Conservation (phyloP, 2,797 vertebrate species). For the Vespertilio murinus region DNA sequence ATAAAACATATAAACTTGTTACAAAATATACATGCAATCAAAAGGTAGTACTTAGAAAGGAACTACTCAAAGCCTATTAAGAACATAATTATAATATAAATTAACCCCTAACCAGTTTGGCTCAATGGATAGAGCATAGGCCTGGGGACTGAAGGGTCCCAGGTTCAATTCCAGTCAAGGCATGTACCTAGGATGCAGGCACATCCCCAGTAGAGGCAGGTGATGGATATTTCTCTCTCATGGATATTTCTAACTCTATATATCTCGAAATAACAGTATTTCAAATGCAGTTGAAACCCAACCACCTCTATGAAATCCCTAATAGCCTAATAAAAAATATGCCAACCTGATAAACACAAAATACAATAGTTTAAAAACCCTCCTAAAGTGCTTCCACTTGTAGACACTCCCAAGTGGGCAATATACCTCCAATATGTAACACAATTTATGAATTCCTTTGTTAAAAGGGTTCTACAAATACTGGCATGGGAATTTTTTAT, state of each 20-base stretch:
- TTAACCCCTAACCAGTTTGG: no score
- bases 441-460: background rate
- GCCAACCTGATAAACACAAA: slow-evolving; percentile 37
- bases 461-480: slow-evolving; percentile 6
- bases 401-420: slow-evolving; percentile 23
- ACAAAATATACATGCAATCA: background rate
- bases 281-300: background rate
- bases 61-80: slow-evolving; percentile 53
- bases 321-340: slow-evolving; percentile 54
- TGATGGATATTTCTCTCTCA: no score
- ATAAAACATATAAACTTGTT: slow-evolving; percentile 41
- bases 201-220: no score
- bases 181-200: no score
- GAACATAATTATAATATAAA: slow-evolving; percentile 64
- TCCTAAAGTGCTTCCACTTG: slow-evolving; percentile 36
- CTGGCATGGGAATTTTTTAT: background rate
- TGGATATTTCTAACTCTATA: background rate
- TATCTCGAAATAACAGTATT: slow-evolving; percentile 21
- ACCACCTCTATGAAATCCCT: slow-evolving; percentile 36
- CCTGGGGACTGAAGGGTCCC: no score
- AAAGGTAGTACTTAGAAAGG: slow-evolving; percentile 27
- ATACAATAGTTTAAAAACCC: background rate
- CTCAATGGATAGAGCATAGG: no score
- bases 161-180: no score
- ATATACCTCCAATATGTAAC: slow-evolving; percentile 21